Percentiles rank a stretch among this genome's conserved stretches.
These are phyloP conservation scores for Listrodromus nycthemerus DNA, from an alignment of 2,888 invertebrate species.

Conservation along the genomic window DNA sequence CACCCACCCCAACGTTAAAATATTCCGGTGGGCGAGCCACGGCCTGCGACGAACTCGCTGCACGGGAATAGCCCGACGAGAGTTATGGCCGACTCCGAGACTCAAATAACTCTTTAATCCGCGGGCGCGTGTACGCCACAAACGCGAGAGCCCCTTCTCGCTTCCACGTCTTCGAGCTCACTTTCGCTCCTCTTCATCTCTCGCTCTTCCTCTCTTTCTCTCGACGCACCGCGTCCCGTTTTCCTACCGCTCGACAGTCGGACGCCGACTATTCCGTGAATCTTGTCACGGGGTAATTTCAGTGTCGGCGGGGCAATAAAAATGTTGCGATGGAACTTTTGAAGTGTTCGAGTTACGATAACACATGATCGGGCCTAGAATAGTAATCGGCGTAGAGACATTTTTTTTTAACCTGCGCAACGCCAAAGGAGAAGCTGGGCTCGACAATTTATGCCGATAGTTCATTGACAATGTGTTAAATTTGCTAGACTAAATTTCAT, in stretches of 20 bases:
- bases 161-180: conserved; percentile 68
- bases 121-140: conserved; percentile 81
- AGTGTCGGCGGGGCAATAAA: conserved; percentile 13
- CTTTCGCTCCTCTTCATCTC: conserved; percentile 50
- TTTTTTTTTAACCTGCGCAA: background rate
- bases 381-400: background rate
- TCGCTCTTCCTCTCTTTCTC: background rate
- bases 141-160: conserved; percentile 60
- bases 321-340: background rate
- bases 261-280: conserved; percentile 59
- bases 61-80: conserved; percentile 83
- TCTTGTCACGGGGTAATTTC: conserved; percentile 53
- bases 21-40: conserved; percentile 82
- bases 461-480: no score
- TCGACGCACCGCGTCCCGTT: conserved; percentile 34
- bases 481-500: no score
- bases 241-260: conserved; percentile 38
- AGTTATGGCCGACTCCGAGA: conserved; percentile 84
- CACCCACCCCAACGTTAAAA: conserved; percentile 84
- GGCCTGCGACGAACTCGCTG: conserved; percentile 69
- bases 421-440: background rate
- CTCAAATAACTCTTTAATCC: conserved; percentile 85
- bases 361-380: background rate
- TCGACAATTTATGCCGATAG: no score
- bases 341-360: background rate